These are phyloP conservation scores for Bettongia penicillata DNA, from an alignment of 2,113 vertebrate species.

Conservation along the genomic window DNA sequence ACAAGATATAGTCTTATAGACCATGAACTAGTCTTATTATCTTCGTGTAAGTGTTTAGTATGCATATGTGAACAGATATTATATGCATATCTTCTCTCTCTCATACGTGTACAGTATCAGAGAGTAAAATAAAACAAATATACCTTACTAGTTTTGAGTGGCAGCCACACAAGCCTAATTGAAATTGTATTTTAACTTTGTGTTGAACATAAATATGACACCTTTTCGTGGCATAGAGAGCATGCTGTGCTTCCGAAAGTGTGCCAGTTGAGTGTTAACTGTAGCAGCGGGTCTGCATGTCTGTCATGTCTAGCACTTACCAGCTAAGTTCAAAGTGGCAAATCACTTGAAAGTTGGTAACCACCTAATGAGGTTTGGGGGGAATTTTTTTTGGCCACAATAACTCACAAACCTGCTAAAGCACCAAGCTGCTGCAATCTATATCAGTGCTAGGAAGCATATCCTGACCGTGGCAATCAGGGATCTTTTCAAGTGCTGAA, in stretches of 20 bases:
- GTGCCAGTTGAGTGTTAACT: background rate
- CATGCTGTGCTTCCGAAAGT: background rate
- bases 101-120: background rate
- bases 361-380: background rate
- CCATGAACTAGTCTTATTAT: background rate
- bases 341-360: background rate
- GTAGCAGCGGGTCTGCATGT: background rate
- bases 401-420: background rate
- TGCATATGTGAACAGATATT: background rate
- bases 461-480: background rate
- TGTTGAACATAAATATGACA: background rate
- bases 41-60: background rate
- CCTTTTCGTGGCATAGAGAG: background rate
- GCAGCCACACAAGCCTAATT: background rate
- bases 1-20: background rate
- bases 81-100: background rate
- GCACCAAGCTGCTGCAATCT: background rate
- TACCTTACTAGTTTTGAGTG: background rate
- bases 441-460: background rate
- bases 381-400: background rate
- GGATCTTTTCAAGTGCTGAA: background rate
- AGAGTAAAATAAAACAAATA: background rate
- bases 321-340: background rate
- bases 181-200: background rate
- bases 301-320: background rate